Evolutionary conservation across 2,797 vertebrate genomes (phyloP).

Genomic region (Acanthiza pusilla): DNA sequence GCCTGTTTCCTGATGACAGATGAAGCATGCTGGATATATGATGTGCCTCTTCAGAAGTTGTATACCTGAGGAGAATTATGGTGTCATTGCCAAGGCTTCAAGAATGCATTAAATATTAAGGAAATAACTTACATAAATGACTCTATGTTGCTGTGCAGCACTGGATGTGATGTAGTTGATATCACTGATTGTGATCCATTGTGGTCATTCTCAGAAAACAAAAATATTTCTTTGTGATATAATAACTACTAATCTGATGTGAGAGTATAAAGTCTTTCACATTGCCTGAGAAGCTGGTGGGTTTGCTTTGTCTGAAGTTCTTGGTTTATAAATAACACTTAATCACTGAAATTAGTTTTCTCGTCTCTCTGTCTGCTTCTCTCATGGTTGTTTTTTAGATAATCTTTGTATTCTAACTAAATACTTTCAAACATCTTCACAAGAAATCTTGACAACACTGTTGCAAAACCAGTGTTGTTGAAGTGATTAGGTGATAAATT

Average conservation of each 20-base stretch:
- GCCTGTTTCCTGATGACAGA: background rate
- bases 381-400: constrained; percentile 2
- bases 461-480: background rate
- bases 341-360: constrained; percentile 18
- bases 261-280: background rate
- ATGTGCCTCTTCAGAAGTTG: background rate
- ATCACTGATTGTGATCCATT: background rate
- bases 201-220: background rate
- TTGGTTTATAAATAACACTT: background rate
- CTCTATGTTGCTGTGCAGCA: background rate
- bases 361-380: background rate
- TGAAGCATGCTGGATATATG: background rate
- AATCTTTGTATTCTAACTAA: constrained; percentile 7
- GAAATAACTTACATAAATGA: background rate
- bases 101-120: background rate
- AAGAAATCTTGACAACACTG: constrained; percentile 37
- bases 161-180: background rate
- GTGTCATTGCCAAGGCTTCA: background rate
- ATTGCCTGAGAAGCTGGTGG: background rate
- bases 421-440: constrained; percentile 26
- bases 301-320: background rate
- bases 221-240: background rate
- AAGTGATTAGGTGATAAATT: constrained; percentile 38
- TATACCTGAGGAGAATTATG: background rate
- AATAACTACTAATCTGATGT: background rate